Conservation (phyloP, 2,888 invertebrate species). For the Oasisia sp. region DNA sequence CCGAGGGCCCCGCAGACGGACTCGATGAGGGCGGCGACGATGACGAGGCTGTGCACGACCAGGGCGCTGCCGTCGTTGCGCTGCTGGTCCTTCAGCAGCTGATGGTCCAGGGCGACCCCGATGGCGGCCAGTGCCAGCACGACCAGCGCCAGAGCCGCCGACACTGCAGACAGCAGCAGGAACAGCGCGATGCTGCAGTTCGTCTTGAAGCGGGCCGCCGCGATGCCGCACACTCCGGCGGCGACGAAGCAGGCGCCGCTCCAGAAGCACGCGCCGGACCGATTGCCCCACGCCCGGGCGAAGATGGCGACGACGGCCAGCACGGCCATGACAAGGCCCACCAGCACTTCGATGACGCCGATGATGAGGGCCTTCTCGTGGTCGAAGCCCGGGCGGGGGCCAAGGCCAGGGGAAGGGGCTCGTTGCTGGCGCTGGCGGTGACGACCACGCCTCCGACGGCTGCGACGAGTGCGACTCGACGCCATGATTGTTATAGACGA, state of each 20-base stretch:
- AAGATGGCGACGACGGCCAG: conserved; percentile 51
- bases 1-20: conserved; percentile 19
- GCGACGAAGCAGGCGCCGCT: conserved; percentile 42
- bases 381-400: conserved; percentile 41
- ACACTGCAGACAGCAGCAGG: conserved; percentile 26
- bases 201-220: conserved; percentile 5
- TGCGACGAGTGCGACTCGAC: background rate
- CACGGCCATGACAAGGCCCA: conserved; percentile 51
- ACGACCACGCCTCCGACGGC: background rate
- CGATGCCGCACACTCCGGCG: conserved; percentile 22
- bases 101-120: conserved; percentile 17
- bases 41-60: conserved; percentile 22
- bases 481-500: background rate
- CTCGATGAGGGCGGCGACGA: conserved; percentile 21
- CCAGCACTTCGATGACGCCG: conserved; percentile 50
- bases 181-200: conserved; percentile 24
- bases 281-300: conserved; percentile 53
- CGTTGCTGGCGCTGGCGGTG: background rate
- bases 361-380: conserved; percentile 48
- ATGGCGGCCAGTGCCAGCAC: background rate
- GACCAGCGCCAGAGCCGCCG: conserved; percentile 17
- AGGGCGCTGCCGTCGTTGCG: conserved; percentile 17
- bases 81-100: background rate
- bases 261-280: conserved; percentile 57
- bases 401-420: background rate